Evolutionary conservation across 2,113 vertebrate genomes (phyloP).

Genomic region (Lycocorax pyrrhopterus): DNA sequence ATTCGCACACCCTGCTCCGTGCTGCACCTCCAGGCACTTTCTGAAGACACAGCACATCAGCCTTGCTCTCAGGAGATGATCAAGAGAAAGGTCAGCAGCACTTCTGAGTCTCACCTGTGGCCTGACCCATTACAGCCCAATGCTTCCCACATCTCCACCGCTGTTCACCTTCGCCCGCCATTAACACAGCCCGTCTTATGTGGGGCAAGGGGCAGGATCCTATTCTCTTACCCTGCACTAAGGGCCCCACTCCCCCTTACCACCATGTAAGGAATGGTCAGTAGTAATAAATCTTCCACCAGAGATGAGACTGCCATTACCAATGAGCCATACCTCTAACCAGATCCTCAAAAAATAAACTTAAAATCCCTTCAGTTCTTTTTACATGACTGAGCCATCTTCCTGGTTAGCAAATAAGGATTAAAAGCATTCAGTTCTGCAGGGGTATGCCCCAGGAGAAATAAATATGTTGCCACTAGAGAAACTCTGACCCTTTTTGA

Average conservation of each 20-base stretch:
- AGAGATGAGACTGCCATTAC: neutral
- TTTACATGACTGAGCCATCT: neutral
- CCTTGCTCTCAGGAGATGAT: neutral
- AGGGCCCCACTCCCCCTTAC: neutral
- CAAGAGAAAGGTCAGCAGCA: neutral
- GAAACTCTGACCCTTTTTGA: conserved; percentile 7
- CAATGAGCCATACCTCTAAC: neutral
- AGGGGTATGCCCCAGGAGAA: neutral
- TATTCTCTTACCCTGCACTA: neutral
- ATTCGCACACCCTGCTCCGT: neutral
- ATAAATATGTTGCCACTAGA: neutral
- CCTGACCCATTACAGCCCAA: neutral
- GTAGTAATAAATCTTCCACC: neutral
- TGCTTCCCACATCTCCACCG: neutral
- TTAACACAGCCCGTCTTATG: neutral
- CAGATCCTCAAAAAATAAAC: neutral
- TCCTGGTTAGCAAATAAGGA: conserved; percentile 20
- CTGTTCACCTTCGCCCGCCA: neutral
- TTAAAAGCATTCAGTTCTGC: neutral
- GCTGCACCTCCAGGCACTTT: neutral
- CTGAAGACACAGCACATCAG: rapidly evolving
- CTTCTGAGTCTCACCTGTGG: neutral
- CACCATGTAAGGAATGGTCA: neutral
- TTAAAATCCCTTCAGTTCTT: neutral
- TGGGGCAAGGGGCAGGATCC: neutral